These are phyloP conservation scores for Andrena hattorfiana DNA, from an alignment of 2,888 invertebrate genomes.

Conservation along the genomic window DNA sequence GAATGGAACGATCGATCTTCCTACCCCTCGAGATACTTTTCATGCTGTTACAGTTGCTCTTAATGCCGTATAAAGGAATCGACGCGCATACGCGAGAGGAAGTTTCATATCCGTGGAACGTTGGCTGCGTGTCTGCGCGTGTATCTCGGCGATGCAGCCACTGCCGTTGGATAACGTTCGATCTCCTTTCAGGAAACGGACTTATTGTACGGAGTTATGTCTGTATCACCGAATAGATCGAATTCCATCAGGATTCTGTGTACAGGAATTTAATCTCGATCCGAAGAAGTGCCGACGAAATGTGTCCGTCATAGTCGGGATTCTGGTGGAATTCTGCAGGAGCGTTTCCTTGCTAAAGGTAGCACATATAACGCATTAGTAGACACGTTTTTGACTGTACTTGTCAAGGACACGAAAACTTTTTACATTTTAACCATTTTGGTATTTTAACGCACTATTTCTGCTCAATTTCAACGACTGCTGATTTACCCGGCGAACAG, in stretches of 20 bases:
- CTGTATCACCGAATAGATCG: neutral
- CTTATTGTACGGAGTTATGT: conserved; percentile 14
- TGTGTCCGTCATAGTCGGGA: no score
- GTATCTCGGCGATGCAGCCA: conserved; percentile 33
- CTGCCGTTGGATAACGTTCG: conserved; percentile 44
- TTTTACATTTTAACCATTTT: neutral
- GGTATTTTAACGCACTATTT: no score
- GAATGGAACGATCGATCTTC: conserved; percentile 61
- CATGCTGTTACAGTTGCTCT: conserved; percentile 51
- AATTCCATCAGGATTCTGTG: neutral
- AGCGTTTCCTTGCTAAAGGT: no score
- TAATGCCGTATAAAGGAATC: conserved; percentile 56
- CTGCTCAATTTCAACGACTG: no score
- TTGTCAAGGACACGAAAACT: neutral
- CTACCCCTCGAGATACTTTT: conserved; percentile 44
- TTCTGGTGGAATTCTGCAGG: no score
- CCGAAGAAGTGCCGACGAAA: no score
- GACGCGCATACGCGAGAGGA: conserved; percentile 45
- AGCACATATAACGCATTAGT: no score
- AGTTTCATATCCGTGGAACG: conserved; percentile 53
- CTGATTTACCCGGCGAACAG: neutral
- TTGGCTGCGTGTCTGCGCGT: conserved; percentile 38
- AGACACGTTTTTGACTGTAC: no score
- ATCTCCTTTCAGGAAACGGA: conserved; percentile 43
- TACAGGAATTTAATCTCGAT: no score